Base-by-base conservation (phyloP, 35 echinoderm and acorn worm species). In the Lytechinus variegatus region DNA sequence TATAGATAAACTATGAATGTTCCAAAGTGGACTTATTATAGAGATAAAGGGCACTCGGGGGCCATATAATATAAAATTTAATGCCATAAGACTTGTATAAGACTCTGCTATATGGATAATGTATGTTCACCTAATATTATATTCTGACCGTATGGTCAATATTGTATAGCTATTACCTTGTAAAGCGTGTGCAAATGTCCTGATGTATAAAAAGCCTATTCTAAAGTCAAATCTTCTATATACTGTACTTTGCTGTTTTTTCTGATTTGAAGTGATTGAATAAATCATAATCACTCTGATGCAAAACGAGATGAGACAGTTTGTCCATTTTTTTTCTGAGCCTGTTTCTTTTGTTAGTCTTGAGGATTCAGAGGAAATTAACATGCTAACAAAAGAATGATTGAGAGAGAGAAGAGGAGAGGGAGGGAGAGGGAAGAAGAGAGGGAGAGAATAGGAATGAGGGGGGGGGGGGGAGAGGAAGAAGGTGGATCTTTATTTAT, bases 1-100 rank as follows among this genome's bases (percentile, higher is more conserved):
- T 24, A 79, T 79, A 79, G 66, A 79, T 79, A 79, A 79, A 79
- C 66, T 79, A 79, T 79, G 66, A 79, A 79, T 79, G 66, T 79
- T 79, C 66, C n/a, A 79, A 79, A 79, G 66, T 79, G 66, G 66
- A 44, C 10, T 60, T 60, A 60, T 9, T 60, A 60, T 60, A 12
- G 57, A 79, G n/a, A 79, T 6, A 79, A 79, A 79, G n/a, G n/a
- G 66, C 66, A n/a, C 66, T 79, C 19, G 4, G 66, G 57, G 66
- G 66, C 66, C 66, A 79, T 79, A 79, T 79, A 79, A 79, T 79
- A 24, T n/a, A 79, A 79, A 79, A 79, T 6, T 19, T 24, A 79
- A 79, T 79, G 16, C 66, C 19, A 24, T 21, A 71, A 71, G 19
- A n/a, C 66, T 79, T 79, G 66, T 79, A n/a, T 79, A 79, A 79